Evolutionary conservation across 2,888 invertebrate genomes (phyloP).

Genomic region (Mimas tiliae): DNA sequence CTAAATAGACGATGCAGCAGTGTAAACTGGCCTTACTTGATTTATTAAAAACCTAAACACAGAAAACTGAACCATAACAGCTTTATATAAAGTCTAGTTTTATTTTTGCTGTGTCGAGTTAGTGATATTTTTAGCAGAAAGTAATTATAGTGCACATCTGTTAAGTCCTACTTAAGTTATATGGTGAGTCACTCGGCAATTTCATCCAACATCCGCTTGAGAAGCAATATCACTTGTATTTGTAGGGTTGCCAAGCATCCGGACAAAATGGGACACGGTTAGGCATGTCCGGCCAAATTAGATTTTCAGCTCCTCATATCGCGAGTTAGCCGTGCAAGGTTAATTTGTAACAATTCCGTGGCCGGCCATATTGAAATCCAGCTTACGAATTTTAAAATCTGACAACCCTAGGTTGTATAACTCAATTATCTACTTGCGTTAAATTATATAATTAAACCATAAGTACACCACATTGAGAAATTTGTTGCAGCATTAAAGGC

Average conservation of each 20-base stretch:
- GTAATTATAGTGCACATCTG: slow-evolving; percentile 24
- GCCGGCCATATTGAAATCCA: too few species aligned
- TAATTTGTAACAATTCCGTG: too few species aligned
- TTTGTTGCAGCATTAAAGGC: too few species aligned
- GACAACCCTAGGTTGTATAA: too few species aligned
- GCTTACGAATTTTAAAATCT: too few species aligned
- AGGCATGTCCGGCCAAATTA: too few species aligned
- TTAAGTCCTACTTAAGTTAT: slow-evolving; percentile 24
- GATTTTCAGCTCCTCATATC: too few species aligned
- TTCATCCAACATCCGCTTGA: slow-evolving; percentile 18
- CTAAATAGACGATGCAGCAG: not conserved
- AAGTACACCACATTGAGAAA: too few species aligned
- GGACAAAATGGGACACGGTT: too few species aligned
- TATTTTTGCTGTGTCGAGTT: not conserved
- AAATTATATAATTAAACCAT: too few species aligned
- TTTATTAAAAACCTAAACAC: not conserved
- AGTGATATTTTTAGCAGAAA: slow-evolving; percentile 25
- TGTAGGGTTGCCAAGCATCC: not conserved
- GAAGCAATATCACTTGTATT: slow-evolving; percentile 14
- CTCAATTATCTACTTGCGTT: too few species aligned
- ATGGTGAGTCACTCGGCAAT: slow-evolving; percentile 25
- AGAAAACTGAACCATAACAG: not conserved
- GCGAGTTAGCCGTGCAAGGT: too few species aligned
- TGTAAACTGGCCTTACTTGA: not conserved
- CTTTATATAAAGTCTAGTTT: not conserved